These are phyloP conservation scores for Tubiluchus corallicola DNA, from an alignment of 2,888 invertebrate genomes.

Conservation along the genomic window DNA sequence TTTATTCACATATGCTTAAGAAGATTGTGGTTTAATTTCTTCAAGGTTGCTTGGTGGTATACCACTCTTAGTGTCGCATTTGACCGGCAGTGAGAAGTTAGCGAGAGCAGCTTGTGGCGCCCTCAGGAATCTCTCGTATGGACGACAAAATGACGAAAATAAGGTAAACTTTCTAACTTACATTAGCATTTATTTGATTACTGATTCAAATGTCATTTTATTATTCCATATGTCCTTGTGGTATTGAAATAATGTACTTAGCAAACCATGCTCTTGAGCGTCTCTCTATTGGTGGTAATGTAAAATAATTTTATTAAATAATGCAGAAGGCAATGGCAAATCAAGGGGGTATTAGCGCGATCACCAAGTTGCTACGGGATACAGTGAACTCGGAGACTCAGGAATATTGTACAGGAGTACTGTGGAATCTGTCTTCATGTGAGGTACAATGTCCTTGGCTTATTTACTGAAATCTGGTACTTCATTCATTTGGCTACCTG, in stretches of 20 bases:
- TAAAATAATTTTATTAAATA: no score
- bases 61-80: conserved; percentile 76
- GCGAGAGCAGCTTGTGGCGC: conserved; percentile 95
- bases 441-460: no score
- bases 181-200: not conserved
- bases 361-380: conserved; percentile 67
- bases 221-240: no score
- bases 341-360: conserved; percentile 73
- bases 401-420: conserved; percentile 68
- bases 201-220: not conserved
- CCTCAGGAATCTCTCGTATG: conserved; percentile 85
- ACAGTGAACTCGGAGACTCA: conserved; percentile 77
- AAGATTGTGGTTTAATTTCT: conserved; percentile 12
- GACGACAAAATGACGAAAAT: conserved; percentile 91
- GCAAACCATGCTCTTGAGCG: no score
- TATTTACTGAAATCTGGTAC: no score
- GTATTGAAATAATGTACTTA: no score
- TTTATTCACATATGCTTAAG: not conserved
- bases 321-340: conserved; percentile 63
- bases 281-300: no score
- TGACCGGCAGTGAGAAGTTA: conserved; percentile 54
- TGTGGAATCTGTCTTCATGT: conserved; percentile 98
- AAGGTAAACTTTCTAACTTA: conserved; percentile 44
- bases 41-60: conserved; percentile 68
- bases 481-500: no score